phyloP scores from a whole-genome alignment of 2,797 vertebrate species.

The Urosaurus nigricauda region DNA sequence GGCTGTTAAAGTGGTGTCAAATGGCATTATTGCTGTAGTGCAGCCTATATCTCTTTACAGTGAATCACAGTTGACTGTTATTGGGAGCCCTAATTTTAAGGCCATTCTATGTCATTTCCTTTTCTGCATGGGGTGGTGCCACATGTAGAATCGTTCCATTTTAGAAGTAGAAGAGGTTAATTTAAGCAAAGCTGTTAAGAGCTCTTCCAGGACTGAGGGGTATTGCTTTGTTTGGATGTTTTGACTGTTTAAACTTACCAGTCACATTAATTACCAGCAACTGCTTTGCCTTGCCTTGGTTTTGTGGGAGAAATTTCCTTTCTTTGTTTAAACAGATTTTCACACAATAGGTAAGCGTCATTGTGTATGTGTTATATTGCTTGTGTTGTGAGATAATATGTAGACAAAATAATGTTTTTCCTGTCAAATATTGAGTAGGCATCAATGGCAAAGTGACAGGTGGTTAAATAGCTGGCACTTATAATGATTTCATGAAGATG shows the following conservation, averaged over 20 bases:
- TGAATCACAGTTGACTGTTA: not conserved
- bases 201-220: not conserved
- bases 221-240: conserved; percentile 62
- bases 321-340: conserved; percentile 69
- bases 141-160: not conserved
- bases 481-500: conserved; percentile 78
- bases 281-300: conserved; percentile 54
- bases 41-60: not conserved
- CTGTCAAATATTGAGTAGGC: conserved; percentile 76
- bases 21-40: too few relatives aligned
- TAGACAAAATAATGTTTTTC: conserved; percentile 79
- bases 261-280: conserved; percentile 72
- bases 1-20: too few relatives aligned
- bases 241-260: conserved; percentile 66
- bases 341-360: conserved; percentile 73
- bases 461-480: conserved; percentile 79
- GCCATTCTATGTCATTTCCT: not conserved
- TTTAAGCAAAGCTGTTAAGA: not conserved
- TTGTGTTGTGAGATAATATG: conserved; percentile 67
- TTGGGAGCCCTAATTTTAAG: not conserved
- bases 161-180: conserved; percentile 18
- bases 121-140: not conserved
- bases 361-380: conserved; percentile 60
- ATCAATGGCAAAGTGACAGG: conserved; percentile 75
- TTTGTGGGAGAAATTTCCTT: conserved; percentile 64